phyloP scores from a whole-genome alignment of 2,888 invertebrate species.

The Masnerella sp. region DNA sequence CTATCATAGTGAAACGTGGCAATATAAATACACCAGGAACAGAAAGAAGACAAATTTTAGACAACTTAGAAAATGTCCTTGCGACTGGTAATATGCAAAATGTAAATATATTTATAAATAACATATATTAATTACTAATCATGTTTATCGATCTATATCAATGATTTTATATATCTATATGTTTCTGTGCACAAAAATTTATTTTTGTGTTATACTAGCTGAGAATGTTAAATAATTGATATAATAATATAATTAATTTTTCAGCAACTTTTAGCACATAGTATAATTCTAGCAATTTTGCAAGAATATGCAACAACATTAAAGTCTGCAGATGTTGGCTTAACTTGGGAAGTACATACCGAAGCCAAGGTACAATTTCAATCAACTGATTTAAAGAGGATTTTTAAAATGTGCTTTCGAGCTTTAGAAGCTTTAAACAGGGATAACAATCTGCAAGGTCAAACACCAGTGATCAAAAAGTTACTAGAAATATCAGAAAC shows the following conservation, averaged over 20 bases:
- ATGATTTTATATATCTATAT: no score
- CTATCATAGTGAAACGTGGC: slow-evolving; percentile 91
- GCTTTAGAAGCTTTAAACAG: slow-evolving; percentile 81
- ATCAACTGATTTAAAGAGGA: slow-evolving; percentile 86
- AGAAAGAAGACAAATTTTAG: slow-evolving; percentile 83
- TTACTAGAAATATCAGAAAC: slow-evolving; percentile 88
- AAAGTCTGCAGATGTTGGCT: slow-evolving; percentile 90
- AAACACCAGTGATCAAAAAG: slow-evolving; percentile 82
- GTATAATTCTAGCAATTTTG: slow-evolving; percentile 89
- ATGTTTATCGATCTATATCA: no score
- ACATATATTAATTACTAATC: no score
- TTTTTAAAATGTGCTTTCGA: slow-evolving; percentile 86
- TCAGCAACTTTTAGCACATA: slow-evolving; percentile 91
- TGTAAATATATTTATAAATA: no score
- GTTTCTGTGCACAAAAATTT: no score
- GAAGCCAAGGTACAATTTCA: slow-evolving; percentile 92
- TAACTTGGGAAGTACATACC: slow-evolving; percentile 93
- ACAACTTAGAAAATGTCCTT: slow-evolving; percentile 88
- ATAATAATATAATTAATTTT: neutral
- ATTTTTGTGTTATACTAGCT: neutral
- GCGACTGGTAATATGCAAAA: slow-evolving; percentile 82
- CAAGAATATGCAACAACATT: slow-evolving; percentile 93
- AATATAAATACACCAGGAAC: slow-evolving; percentile 86
- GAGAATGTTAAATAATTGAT: no score
- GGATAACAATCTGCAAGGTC: slow-evolving; percentile 79